Conservation (phyloP, 2,888 invertebrate species). For the Plebejus argus region DNA sequence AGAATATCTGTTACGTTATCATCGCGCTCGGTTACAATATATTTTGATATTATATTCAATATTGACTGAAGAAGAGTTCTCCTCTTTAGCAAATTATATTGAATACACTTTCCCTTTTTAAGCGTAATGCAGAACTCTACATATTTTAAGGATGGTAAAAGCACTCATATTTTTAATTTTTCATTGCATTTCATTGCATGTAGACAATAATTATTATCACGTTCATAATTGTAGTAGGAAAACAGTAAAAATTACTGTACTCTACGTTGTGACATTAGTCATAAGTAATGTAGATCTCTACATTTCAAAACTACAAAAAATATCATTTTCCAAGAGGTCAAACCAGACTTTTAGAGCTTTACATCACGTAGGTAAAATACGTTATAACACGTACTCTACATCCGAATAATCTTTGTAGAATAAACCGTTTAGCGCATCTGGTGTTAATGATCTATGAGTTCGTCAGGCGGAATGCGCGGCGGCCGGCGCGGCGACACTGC, state of each 20-base stretch:
- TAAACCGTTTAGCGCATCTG: slow-evolving; percentile 24
- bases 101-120: background rate
- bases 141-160: too few relatives aligned
- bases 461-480: slow-evolving; percentile 62
- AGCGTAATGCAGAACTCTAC: background rate
- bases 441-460: slow-evolving; percentile 27
- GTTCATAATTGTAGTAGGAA: background rate
- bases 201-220: too few relatives aligned
- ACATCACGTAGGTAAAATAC: background rate
- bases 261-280: background rate
- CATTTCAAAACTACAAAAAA: too few relatives aligned
- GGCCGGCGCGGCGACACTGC: slow-evolving; percentile 64
- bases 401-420: slow-evolving; percentile 12
- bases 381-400: background rate
- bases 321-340: too few relatives aligned
- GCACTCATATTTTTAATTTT: background rate
- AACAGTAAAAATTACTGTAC: background rate
- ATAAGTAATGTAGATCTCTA: too few relatives aligned
- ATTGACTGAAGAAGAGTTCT: background rate
- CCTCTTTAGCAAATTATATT: too few relatives aligned
- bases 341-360: too few relatives aligned
- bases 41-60: background rate
- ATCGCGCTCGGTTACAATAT: background rate
- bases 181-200: background rate
- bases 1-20: slow-evolving; percentile 2